Evolutionary conservation across 2,888 invertebrate genomes (phyloP).

Genomic region (Pantelozetes paolii): DNA sequence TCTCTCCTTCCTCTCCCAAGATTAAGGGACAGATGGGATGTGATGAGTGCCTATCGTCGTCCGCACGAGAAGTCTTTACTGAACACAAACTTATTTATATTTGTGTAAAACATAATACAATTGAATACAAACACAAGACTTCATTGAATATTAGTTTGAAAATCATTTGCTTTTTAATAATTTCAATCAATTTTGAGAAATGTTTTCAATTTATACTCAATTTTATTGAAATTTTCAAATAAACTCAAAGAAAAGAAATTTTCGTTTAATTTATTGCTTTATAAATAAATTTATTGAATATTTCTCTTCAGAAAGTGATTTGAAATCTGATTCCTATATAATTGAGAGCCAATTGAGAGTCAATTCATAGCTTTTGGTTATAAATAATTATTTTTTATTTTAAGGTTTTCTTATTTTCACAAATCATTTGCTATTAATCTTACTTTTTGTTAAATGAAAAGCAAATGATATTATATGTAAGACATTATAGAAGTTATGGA

Average conservation of each 20-base stretch:
- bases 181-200: no score
- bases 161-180: no score
- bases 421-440: not conserved
- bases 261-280: slow-evolving; percentile 5
- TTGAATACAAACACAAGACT: no score
- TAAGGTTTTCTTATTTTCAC: not conserved
- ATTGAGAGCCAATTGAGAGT: not conserved
- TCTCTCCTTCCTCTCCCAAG: not conserved
- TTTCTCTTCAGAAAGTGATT: slow-evolving; percentile 8
- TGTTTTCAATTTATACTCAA: not conserved
- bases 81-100: slow-evolving; percentile 7
- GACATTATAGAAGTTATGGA: not conserved
- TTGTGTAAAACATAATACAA: not conserved
- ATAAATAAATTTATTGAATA: not conserved
- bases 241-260: not conserved
- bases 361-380: not conserved
- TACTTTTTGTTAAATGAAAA: not conserved
- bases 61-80: not conserved
- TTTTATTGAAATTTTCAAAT: not conserved
- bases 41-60: slow-evolving; percentile 22
- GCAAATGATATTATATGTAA: not conserved
- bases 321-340: slow-evolving; percentile 6
- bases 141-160: no score
- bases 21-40: slow-evolving; percentile 30
- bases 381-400: not conserved